phyloP scores from a whole-genome alignment of 92 coral and sea anemone genomes.

The Epizoanthus fatuus region DNA sequence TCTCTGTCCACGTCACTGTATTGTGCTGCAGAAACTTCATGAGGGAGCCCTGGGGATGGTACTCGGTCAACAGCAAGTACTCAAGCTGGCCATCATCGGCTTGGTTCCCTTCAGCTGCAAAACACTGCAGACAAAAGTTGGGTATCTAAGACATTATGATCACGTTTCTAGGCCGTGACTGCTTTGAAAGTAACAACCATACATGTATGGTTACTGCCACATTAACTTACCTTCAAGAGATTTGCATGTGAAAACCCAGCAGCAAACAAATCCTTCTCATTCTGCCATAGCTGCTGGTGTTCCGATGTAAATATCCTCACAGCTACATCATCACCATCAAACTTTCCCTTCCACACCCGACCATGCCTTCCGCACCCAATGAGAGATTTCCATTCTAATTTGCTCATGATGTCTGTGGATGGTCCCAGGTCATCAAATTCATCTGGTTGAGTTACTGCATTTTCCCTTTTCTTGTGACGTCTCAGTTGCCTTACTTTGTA shows the following conservation, averaged over 20 bases:
- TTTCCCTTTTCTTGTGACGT: too few species aligned
- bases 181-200: neutral
- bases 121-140: neutral
- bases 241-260: slow-evolving; percentile 21
- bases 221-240: neutral
- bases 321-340: neutral
- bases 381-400: neutral
- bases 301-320: neutral
- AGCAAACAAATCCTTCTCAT: neutral
- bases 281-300: neutral
- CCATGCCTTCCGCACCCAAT: neutral
- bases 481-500: too few species aligned
- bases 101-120: neutral
- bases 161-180: too few species aligned
- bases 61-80: slow-evolving; percentile 12
- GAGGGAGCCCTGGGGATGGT: slow-evolving; percentile 13
- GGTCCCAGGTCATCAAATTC: too few species aligned
- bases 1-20: slow-evolving; percentile 12
- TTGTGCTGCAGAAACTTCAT: neutral
- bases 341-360: neutral
- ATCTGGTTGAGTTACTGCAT: too few species aligned
- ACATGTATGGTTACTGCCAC: neutral
- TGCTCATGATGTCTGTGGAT: too few species aligned
- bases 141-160: too few species aligned
- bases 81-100: neutral